Evolutionary conservation across 2,797 vertebrate genomes (phyloP).

Genomic region (Onychomys leucogaster): DNA sequence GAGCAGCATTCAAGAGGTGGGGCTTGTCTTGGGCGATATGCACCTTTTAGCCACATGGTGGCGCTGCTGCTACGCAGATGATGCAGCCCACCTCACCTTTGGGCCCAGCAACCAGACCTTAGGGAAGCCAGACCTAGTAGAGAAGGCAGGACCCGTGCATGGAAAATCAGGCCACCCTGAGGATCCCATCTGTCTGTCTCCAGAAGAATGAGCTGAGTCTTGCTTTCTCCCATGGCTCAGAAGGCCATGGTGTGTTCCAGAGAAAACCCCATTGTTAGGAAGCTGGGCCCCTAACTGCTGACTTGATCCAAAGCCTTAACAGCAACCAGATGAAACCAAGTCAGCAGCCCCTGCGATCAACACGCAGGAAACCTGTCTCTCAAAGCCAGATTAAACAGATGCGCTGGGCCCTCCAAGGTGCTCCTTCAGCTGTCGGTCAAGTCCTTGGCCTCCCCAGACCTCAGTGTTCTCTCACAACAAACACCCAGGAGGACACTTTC

Average conservation of each 20-base stretch:
- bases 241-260: not conserved
- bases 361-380: not conserved
- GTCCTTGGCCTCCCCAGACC: not conserved
- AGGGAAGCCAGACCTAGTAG: rapidly evolving
- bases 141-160: not conserved
- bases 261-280: not conserved
- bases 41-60: conserved; percentile 44
- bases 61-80: conserved; percentile 36
- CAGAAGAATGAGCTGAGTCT: not conserved
- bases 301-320: not conserved
- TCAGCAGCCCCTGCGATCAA: not conserved
- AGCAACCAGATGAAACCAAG: not conserved
- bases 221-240: not conserved
- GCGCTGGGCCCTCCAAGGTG: not conserved
- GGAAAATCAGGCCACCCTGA: not conserved
- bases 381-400: not conserved
- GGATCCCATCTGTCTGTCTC: not conserved
- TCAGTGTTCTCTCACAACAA: not conserved
- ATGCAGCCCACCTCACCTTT: not conserved
- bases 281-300: not conserved
- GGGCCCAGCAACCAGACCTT: not conserved
- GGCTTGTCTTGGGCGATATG: not conserved
- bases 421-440: not conserved
- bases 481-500: not conserved
- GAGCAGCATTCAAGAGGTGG: not conserved